Evolutionary conservation across 2,113 vertebrate genomes (phyloP), one percentile per base, ranked within the genome.

Genomic region (Oxygymnocypris stewartii): DNA sequence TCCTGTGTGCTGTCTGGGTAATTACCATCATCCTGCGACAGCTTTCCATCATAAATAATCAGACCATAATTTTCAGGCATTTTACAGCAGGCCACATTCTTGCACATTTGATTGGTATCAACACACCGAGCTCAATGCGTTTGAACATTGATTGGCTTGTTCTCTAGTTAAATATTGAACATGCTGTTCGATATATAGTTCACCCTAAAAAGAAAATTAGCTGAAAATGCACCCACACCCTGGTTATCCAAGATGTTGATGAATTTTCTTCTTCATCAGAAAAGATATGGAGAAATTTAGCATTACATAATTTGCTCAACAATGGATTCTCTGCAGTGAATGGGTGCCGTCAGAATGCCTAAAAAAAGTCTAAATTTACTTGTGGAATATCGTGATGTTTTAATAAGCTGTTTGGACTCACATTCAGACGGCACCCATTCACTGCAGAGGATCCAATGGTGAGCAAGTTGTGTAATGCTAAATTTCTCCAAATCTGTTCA

Each of bases 41-140:
- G 85, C 51, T 71, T 31, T 61, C 85, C 83, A 92, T 92, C 90
- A 94, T 93, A 93, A 94, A 94, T 95, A 94, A 93, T 92, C 89
- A 91, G 88, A 90, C 90, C 85, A 91, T 94, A 88, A 94, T 92
- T 93, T 93, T 91, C 89, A 90, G 90, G 90, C 89, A 93, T 94
- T 94, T 94, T 93, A 85, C 87, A 91, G 89, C 91, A 92, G 92
- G 84, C 75, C 79, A 81, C 63, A 65, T 86, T 87, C 85, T 88
- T 84, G 25, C 75, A 88, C 87, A 87, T 87, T 88, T 87, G 47
- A 85, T 65, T 47, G 40, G 35, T 57, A 44, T 59, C 75, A 31
- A 51, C 35, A 35, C 49, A 37, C 49, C 16, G 20, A 2, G 28
- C 28, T 79, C 47, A 85, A 71, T 31, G 20, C 37, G 18, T 23